Conservation (phyloP, 2,113 vertebrate species). For the Eublepharis macularius region DNA sequence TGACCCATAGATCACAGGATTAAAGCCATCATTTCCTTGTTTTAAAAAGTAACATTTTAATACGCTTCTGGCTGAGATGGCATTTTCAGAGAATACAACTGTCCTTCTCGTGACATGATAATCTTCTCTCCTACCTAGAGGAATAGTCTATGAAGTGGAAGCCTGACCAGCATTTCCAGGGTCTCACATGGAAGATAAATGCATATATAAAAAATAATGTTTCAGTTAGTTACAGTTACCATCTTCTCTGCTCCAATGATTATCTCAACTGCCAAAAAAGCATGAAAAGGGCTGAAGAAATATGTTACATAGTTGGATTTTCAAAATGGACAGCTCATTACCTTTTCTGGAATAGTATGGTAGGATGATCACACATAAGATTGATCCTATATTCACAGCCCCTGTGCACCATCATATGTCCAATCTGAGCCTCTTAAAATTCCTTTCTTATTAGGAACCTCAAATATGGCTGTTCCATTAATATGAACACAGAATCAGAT, state of each 20-base stretch:
- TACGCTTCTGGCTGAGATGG: background rate
- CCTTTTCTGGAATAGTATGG: background rate
- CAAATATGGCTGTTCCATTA: background rate
- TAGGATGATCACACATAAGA: background rate
- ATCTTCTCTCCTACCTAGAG: background rate
- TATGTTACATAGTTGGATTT: background rate
- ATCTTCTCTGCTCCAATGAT: slow-evolving; percentile 50
- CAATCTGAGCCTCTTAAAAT: background rate
- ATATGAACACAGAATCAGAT: background rate
- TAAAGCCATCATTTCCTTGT: background rate
- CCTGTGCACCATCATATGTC: background rate
- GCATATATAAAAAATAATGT: background rate
- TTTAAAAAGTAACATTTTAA: background rate
- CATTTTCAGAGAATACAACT: background rate
- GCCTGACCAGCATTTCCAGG: background rate
- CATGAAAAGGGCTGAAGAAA: no score
- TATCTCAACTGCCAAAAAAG: no score
- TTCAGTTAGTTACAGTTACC: slow-evolving; percentile 76
- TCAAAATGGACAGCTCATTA: background rate
- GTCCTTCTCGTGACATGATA: background rate
- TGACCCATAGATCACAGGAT: no score
- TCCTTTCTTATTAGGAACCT: background rate
- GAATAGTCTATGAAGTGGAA: background rate
- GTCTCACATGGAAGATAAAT: background rate
- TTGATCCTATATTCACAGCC: background rate